Base-by-base conservation (phyloP, 2,888 invertebrate genomes). In the Capitulum mitella region DNA sequence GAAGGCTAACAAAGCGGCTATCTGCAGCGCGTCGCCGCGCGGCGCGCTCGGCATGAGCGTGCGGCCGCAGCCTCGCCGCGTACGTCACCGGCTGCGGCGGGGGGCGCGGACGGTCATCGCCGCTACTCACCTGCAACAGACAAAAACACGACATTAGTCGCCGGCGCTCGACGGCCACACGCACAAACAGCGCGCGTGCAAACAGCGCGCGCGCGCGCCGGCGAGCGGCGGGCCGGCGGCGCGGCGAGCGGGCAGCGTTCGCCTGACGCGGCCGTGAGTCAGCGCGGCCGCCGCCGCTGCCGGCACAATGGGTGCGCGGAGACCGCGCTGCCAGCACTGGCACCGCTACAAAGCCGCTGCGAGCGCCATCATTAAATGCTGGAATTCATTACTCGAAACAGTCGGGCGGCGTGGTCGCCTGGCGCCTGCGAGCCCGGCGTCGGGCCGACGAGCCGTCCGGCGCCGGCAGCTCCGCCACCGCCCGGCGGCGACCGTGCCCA, bases 361-460 rank as follows among this genome's bases (percentile, higher is more conserved):
- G n/a, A n/a, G n/a, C n/a, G n/a, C n/a, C n/a, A n/a, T n/a, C n/a
- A n/a, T n/a, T n/a, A n/a, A n/a, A n/a, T n/a, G n/a, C n/a, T n/a
- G n/a, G n/a, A 70, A 40, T 70, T 37, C 22, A 70, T 70, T 70
- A 70, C 70, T 2, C 29, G 37, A 26, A 70, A 70, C 70, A 70
- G 34, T 64, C n/a, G 70, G 70, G 14, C 40, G 70, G 58, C 34
- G 10, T 19, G 14, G 64, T 34, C 16, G 64, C 2, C 32, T 64
- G 19, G 34, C 64, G 64, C 8, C 32, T n/a, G 32, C 64, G 64
- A 19, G 64, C 34, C 64, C 29, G 64, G 32, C 34, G 8, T 16
- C 19, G 64, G 29, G 61, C 61, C n/a, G 61, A 26, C 61, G 32
- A 12, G 12, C 61, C 29, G 61, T 12, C 29, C 26, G 26, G 29